phyloP scores from a whole-genome alignment of 2,888 invertebrate genomes.

The Morinoia aosen region DNA sequence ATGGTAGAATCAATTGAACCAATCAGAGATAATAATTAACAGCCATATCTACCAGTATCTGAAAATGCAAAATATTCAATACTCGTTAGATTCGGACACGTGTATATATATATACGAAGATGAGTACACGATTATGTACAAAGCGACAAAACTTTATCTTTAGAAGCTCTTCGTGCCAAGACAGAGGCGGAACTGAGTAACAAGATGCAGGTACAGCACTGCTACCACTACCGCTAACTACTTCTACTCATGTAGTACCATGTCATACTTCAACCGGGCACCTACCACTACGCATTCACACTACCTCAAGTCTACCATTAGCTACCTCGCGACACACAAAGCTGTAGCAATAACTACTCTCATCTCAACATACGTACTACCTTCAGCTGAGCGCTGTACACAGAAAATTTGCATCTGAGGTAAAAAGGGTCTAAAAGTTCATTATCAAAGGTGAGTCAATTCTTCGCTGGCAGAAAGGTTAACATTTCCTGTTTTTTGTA shows the following conservation, averaged over 20 bases:
- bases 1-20: background rate
- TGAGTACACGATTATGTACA: background rate
- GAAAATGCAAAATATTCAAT: slow-evolving; percentile 23
- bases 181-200: background rate
- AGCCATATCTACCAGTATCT: background rate
- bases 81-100: background rate
- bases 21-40: background rate
- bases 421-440: too few relatives aligned
- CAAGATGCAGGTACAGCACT: background rate
- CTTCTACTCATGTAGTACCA: background rate
- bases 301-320: background rate
- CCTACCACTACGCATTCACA: background rate
- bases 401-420: too few relatives aligned
- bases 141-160: background rate
- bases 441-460: too few relatives aligned
- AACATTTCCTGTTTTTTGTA: too few relatives aligned
- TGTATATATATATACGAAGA: background rate
- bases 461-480: too few relatives aligned
- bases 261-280: background rate
- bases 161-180: background rate
- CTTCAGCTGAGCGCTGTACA: background rate
- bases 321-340: background rate
- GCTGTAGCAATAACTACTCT: background rate
- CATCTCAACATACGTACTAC: background rate
- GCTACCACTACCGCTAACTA: background rate